Conservation (phyloP, 2,888 invertebrate genomes). For the Ochropleura plecta region DNA sequence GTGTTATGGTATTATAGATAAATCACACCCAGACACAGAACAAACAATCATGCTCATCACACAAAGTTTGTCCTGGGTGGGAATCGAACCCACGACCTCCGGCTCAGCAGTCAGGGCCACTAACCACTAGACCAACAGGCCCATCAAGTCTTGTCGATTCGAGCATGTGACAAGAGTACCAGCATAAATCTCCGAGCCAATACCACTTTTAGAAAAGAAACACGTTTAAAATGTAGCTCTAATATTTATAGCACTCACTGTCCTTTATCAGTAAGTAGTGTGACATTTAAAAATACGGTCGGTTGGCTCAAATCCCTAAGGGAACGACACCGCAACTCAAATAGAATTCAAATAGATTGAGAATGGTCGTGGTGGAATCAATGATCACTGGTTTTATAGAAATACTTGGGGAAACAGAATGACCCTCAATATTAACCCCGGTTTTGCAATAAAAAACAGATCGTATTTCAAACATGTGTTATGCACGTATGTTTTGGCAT, state of each 20-base stretch:
- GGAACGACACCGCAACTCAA: constrained; percentile 18
- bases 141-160: no score
- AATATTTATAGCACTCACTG: constrained; percentile 29
- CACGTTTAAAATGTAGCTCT: constrained; percentile 27
- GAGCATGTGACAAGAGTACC: no score
- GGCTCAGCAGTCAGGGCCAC: no score
- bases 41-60: no score
- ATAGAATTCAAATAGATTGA: constrained; percentile 36
- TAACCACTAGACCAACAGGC: no score
- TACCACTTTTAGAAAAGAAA: no score
- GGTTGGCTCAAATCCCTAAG: constrained; percentile 19
- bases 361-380: neutral
- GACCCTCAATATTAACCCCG: neutral
- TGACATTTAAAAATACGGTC: constrained; percentile 41
- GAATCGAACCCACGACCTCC: no score
- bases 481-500: neutral
- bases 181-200: no score
- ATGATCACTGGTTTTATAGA: neutral
- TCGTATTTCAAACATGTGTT: neutral
- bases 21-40: no score
- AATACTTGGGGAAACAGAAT: neutral
- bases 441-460: neutral
- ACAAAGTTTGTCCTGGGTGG: no score
- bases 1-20: no score
- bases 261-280: constrained; percentile 14